Evolutionary conservation across 2,888 invertebrate genomes (phyloP), one percentile per base, ranked within the genome.

Genomic region (Achlya flavicornis): DNA sequence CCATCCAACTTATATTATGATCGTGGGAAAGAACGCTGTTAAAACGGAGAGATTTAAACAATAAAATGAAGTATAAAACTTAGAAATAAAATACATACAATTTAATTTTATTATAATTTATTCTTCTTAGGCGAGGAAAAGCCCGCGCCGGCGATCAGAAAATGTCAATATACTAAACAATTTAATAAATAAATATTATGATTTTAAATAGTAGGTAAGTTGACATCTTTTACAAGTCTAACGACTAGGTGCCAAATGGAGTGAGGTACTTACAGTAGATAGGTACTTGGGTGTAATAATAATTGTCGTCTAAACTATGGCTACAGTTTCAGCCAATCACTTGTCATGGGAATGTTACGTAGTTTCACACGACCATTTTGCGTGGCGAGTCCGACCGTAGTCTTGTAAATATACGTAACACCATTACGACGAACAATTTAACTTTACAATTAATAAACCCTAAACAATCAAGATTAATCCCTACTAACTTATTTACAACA

Each of bases 301-400:
- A 53, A 53, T 53, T 53, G 53, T 53, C 8, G 53, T 53, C 16
- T 53, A 53, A 65, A 64, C 53, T 66, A 58, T 65, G 66, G 66
- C 67, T 81, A 76, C 70, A 73, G 75, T 85, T 85, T 81, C 84
- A 83, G 74, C 62, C 64, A 65, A 69, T 66, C 61, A 58, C 69
- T 74, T 74, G 73, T 69, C 74, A 80, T 79, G 74, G 67, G 77
- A 79, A 76, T 79, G 75, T 71, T 53, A 63, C 71, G 67, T 65
- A 70, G 72, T 77, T 86, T 89, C 88, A 80, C 89, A 89, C 88
- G 87, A 74, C 79, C 76, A 87, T 88, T 80, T 77, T 67, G 77
- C 75, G 69, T 66, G 58, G 64, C 68, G 69, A 70, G 64, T 66
- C 70, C 71, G 65, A 58, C 61, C 46, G 7, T n/a, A n/a, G 46